Evolutionary conservation across 53 echinoderm and acorn worm species (phyloP).

Genomic region (Holothuria leucospilota): DNA sequence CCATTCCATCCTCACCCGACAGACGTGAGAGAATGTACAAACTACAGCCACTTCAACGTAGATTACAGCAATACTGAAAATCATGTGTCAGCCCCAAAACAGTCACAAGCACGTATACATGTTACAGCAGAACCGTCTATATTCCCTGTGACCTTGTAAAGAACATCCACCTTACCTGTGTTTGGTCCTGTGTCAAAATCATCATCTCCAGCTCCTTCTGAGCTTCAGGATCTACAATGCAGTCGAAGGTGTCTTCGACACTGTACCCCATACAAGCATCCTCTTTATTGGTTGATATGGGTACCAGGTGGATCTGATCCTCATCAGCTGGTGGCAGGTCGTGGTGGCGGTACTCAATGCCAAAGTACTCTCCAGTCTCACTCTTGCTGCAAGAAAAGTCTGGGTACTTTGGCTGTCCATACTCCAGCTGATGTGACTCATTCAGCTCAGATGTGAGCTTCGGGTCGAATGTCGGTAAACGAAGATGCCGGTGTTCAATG

Average conservation of each 20-base stretch:
- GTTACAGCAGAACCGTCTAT: background rate
- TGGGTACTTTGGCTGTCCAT: conserved; percentile 38
- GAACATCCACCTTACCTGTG: background rate
- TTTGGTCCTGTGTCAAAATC: background rate
- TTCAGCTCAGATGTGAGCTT: conserved; percentile 28
- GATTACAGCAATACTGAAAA: no score
- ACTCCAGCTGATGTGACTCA: conserved; percentile 10
- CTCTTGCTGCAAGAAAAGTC: no score
- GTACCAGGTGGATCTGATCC: conserved; percentile 23
- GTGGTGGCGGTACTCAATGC: conserved; percentile 34
- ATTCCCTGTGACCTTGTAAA: background rate
- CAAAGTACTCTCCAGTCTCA: conserved; percentile 41
- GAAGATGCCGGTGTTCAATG: conserved; percentile 1
- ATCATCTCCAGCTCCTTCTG: conserved; percentile 16
- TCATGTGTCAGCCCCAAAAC: no score
- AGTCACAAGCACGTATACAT: background rate
- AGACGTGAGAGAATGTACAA: no score
- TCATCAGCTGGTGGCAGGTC: background rate
- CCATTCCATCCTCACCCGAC: no score
- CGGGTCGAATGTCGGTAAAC: conserved; percentile 43
- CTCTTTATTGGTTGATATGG: background rate
- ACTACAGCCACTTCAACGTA: no score
- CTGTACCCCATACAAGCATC: background rate
- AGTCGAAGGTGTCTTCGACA: background rate
- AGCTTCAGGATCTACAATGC: conserved; percentile 6